phyloP scores from a whole-genome alignment of 2,888 invertebrate genomes.

The Stratiomys singularior region DNA sequence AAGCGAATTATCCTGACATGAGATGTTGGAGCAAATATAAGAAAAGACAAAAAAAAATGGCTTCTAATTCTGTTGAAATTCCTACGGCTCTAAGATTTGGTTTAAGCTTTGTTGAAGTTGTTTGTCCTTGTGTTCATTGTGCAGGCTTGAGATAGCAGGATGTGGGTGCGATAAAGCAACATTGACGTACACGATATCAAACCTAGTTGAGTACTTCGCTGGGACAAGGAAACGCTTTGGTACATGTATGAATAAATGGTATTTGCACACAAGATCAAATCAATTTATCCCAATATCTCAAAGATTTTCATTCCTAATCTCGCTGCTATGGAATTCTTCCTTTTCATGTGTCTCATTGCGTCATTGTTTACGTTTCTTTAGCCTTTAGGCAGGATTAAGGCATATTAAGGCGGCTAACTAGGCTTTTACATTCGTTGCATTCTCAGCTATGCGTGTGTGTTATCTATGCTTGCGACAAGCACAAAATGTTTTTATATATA shows the following conservation, averaged over 20 bases:
- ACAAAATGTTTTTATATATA: background rate
- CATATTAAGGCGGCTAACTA: conserved; percentile 10
- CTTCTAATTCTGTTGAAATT: background rate
- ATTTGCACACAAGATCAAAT: conserved; percentile 13
- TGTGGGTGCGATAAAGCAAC: too few species aligned
- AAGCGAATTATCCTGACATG: conserved; percentile 7
- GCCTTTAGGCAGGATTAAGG: background rate
- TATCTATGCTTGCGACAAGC: background rate
- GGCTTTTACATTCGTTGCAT: background rate
- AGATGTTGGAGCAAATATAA: too few species aligned
- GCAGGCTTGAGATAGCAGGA: too few species aligned
- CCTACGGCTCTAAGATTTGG: background rate
- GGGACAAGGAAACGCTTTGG: background rate
- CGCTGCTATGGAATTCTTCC: background rate
- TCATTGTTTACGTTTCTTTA: background rate
- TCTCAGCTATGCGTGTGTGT: background rate
- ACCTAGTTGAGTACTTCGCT: too few species aligned
- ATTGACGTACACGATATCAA: too few species aligned
- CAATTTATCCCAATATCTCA: conserved; percentile 16
- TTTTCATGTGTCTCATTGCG: background rate
- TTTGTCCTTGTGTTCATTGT: background rate
- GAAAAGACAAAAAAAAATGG: too few species aligned
- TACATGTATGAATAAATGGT: background rate
- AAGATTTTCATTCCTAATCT: background rate
- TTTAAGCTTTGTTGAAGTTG: background rate